Evolutionary conservation across 2,113 vertebrate species (phyloP), one percentile per base, ranked within the genome.

Genomic region (Vulpes lagopus): DNA sequence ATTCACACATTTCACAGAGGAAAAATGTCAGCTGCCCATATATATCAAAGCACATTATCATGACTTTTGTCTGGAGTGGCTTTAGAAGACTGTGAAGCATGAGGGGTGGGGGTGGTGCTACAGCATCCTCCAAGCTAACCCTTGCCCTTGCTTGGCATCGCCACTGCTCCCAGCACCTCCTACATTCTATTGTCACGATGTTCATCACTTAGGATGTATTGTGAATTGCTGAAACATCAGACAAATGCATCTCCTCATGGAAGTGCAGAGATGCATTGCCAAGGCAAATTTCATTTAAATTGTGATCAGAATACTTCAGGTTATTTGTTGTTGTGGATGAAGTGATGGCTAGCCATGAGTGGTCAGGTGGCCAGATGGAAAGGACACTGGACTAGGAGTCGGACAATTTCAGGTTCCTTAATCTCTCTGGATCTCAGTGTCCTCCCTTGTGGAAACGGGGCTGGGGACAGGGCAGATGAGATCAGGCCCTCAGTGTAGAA

Each of bases 181-280:
- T 3, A 3, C 2, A 5, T 53, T 43, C 23, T 67, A 1, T 67
- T 14, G 16, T 19, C 16, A 8, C 1, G 30, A 67, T 0, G 8
- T 23, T 80, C 27, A 57, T 86, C 64, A 23, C 23, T 32, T 73
- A 20, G 11, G 55, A 51, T 2, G 17, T 49, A 30, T 2, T 14
- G 11, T 78, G 76, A 76, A 20, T 53, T 79, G 53, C 17, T 92
- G 62, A 43, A 84, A 15, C 60, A 79, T 11, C 5, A 25, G n/a
- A 71, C 49, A 71, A 19, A 49, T 17, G 80, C 25, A 11, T 62
- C 55, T 73, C 73, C 67, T 62, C 67, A 30, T 6, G 23, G 59
- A n/a, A 73, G 20, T 2, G 0, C 17, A 27, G 91, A 64, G 32
- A 71, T 49, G 49, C 1, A 27, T 65, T 57, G 17, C 87, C 55